Conservation (phyloP, 92 coral and sea anemone species). For the Virgularia gustaviana region DNA sequence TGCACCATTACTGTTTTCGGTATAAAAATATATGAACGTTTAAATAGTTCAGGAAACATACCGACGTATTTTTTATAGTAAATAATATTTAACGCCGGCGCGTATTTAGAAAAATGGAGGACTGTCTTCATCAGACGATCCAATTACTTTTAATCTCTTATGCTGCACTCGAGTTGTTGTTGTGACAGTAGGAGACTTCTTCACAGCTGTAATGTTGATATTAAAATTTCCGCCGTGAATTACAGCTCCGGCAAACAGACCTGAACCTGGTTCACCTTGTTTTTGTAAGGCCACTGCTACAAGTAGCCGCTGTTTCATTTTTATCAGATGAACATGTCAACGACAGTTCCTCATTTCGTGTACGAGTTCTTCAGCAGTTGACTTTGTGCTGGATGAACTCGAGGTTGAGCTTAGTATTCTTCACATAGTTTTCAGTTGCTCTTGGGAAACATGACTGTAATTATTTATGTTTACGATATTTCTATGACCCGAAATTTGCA, state of each 20-base stretch:
- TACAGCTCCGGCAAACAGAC: slow-evolving; percentile 10
- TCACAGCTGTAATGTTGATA: slow-evolving; percentile 16
- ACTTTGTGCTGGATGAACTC: too few relatives aligned
- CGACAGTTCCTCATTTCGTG: background rate
- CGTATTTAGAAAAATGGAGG: slow-evolving; percentile 1
- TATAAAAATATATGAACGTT: too few relatives aligned
- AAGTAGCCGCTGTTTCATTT: slow-evolving; percentile 4
- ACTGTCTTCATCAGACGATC: slow-evolving; percentile 31
- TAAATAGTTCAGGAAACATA: too few relatives aligned
- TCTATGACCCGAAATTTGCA: slow-evolving; percentile 49
- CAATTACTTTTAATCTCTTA: slow-evolving; percentile 12
- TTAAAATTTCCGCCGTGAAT: slow-evolving; percentile 20
- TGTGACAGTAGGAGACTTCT: slow-evolving; percentile 17
- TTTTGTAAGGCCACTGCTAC: background rate
- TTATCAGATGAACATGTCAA: slow-evolving; percentile 7
- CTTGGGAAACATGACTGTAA: slow-evolving; percentile 46
- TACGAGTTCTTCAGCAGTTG: background rate
- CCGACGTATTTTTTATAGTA: too few relatives aligned
- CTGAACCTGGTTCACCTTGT: background rate
- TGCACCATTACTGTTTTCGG: too few relatives aligned
- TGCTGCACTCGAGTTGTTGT: background rate
- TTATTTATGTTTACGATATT: slow-evolving; percentile 42
- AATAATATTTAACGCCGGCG: too few relatives aligned
- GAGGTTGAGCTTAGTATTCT: slow-evolving; percentile 34
- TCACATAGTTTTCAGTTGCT: slow-evolving; percentile 48